Evolutionary conservation across 2,797 vertebrate genomes (phyloP).

Genomic region (Sebastes iracundus): DNA sequence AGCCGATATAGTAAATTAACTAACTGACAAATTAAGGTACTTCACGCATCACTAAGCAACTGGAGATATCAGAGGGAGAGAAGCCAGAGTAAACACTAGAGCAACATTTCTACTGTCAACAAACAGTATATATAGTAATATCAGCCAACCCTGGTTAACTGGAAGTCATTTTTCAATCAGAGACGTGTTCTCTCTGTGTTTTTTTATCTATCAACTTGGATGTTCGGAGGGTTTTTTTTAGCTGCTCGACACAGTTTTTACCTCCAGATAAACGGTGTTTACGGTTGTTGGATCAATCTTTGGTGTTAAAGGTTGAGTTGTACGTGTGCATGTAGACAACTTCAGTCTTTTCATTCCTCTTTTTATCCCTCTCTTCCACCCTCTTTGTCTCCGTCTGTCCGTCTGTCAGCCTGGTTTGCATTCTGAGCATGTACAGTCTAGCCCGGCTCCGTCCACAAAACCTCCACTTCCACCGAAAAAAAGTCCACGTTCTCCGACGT

Average conservation of each 20-base stretch:
- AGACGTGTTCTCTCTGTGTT: neutral
- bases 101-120: neutral
- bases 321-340: neutral
- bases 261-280: neutral
- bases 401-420: conserved; percentile 30
- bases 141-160: neutral
- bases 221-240: neutral
- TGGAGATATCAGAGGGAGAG: neutral
- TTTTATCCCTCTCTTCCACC: neutral
- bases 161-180: neutral
- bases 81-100: neutral
- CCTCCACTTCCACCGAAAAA: neutral
- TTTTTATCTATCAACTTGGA: neutral
- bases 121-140: neutral
- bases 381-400: neutral
- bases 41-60: neutral
- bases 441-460: conserved; percentile 25
- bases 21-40: neutral
- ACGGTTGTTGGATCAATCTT: neutral
- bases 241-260: neutral
- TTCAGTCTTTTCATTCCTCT: neutral
- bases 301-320: neutral
- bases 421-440: conserved; percentile 59
- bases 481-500: conserved; percentile 11
- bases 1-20: neutral